Evolutionary conservation across 2,888 invertebrate species (phyloP).

Genomic region (Malthinus seriepunctatus): DNA sequence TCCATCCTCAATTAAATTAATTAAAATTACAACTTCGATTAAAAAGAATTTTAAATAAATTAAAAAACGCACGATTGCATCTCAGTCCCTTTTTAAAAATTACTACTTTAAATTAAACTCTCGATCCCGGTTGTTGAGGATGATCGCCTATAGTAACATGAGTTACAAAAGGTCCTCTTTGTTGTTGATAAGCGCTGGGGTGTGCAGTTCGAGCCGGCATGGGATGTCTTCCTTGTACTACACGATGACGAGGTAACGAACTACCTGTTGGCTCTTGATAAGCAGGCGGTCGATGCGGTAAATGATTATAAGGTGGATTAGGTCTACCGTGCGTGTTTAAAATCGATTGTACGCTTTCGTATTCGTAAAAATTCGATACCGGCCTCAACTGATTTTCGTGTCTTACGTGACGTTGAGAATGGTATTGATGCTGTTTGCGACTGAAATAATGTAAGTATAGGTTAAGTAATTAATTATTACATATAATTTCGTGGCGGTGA

Average conservation of each 20-base stretch:
- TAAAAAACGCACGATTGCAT: background rate
- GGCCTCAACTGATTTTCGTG: slow-evolving; percentile 62
- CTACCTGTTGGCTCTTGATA: slow-evolving; percentile 43
- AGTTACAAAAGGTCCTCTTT: slow-evolving; percentile 64
- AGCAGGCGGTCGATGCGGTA: slow-evolving; percentile 30
- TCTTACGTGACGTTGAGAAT: slow-evolving; percentile 60
- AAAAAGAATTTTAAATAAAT: too few relatives aligned
- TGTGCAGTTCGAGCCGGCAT: slow-evolving; percentile 22
- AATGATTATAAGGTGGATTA: slow-evolving; percentile 51
- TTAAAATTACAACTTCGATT: too few relatives aligned
- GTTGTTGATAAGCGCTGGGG: slow-evolving; percentile 43
- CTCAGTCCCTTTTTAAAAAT: background rate
- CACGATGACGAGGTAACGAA: slow-evolving; percentile 43
- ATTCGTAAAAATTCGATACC: slow-evolving; percentile 83
- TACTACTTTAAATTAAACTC: slow-evolving; percentile 42
- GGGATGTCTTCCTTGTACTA: slow-evolving; percentile 15
- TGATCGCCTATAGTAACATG: slow-evolving; percentile 64
- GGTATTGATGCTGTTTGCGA: slow-evolving; percentile 70
- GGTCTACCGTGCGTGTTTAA: slow-evolving; percentile 45
- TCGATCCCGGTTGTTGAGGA: slow-evolving; percentile 50
- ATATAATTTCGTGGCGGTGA: too few relatives aligned
- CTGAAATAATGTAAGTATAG: slow-evolving; percentile 46
- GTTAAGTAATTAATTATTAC: too few relatives aligned
- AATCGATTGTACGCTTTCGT: slow-evolving; percentile 75
- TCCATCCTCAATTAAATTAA: too few relatives aligned